These are phyloP conservation scores for Pedetes capensis DNA, from an alignment of 2,113 vertebrate species.

Conservation along the genomic window DNA sequence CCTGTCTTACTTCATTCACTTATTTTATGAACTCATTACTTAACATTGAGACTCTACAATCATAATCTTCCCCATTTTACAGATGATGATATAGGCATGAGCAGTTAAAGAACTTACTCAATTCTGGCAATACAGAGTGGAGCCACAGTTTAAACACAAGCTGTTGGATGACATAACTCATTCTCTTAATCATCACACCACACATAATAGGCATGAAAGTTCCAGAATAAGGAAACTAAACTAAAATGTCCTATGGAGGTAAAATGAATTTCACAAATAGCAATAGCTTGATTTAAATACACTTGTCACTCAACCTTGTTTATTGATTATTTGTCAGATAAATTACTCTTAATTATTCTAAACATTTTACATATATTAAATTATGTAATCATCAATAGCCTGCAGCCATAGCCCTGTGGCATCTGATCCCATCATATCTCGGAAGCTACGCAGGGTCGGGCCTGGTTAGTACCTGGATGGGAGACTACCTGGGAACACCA, in stretches of 20 bases:
- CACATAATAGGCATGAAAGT: not conserved
- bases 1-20: not conserved
- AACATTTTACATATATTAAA: not conserved
- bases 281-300: not conserved
- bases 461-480: too few species aligned
- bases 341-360: not conserved
- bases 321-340: not conserved
- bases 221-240: not conserved
- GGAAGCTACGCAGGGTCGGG: too few species aligned
- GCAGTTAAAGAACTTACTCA: not conserved
- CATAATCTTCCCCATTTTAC: not conserved
- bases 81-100: not conserved
- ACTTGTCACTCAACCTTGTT: not conserved
- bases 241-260: not conserved
- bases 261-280: conserved; percentile 14
- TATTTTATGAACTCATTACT: not conserved
- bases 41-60: not conserved
- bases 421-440: too few species aligned
- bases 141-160: not conserved
- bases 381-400: not conserved
- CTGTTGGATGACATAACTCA: not conserved
- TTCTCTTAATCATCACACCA: not conserved
- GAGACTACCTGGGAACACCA: too few species aligned
- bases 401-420: too few species aligned
- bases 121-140: not conserved